Evolutionary conservation across 2,113 vertebrate genomes (phyloP), one percentile per base, ranked within the genome.

Genomic region (Apteryx mantelli): DNA sequence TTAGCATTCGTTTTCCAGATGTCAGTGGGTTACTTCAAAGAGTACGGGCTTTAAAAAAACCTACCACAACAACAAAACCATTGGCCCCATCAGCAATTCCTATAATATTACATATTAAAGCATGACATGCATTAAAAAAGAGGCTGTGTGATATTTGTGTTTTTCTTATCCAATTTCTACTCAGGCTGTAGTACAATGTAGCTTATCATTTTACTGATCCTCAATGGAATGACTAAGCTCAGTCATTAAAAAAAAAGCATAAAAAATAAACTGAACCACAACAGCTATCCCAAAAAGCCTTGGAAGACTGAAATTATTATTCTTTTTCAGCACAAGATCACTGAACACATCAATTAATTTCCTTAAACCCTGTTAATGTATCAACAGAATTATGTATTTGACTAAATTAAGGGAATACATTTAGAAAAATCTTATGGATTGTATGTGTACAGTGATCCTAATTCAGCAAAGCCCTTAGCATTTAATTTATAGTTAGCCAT

Each of bases 11-110:
- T 61, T 77, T 38, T 74, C 69, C 40, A 65, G 40, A 64, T 80
- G 86, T 77, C 61, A 36, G 60, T 74, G 69, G 16, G 32, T 81
- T 86, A 32, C 70, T 74, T 93, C 30, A 83, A 89, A 84, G 36
- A 84, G 53, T 8, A 56, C 8, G 70, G 83, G 30, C 70, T 92
- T 87, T 36, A 56, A 50, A 92, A 89, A 76, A 44, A 17, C 2
- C 9, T 30, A 12, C 25, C 58, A 66, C 9, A 3, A 8, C 32
- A 56, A 78, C 19, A 74, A 95, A 94, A 86, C 9, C 16, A 44
- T 93, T 83, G 36, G 13, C 52, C 36, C 40, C 64, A 68, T 15
- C 38, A 73, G 63, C 24, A 66, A 53, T 82, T 92, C 55, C 34
- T 90, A 5, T 53, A 61, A 3, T 17, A 63, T 7, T 75, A 28